Evolutionary conservation across 2,113 vertebrate genomes (phyloP), one percentile per base, ranked within the genome.

Genomic region (Tragelaphus strepsiceros): DNA sequence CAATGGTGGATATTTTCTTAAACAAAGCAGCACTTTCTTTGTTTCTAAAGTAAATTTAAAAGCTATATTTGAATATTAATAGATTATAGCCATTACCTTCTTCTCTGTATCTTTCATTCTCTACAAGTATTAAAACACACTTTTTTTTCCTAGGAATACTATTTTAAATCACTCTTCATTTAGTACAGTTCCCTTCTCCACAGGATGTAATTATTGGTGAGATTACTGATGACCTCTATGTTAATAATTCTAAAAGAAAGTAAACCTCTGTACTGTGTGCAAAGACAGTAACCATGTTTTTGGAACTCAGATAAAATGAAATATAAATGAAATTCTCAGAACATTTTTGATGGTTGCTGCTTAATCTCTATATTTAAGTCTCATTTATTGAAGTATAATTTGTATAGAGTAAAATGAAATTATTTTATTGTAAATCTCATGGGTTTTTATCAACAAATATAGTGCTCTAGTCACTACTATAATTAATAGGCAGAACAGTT

Each of bases 191-290:
- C 64, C 35, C 64, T 71, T 71, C 16, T 96, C 30, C 32, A 78
- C 3, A 58, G 3, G 78, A 16, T 77, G 7, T 53, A 43, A 28
- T 59, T 89, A 89, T 71, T 82, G 24, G 22, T 80, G 6, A 26
- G 16, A 59, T 82, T 67, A 91, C 67, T 49, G 26, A 9, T 89
- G 51, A 91, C 82, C 24, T 64, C 51, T 49, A 6, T 56, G 6
- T 71, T 89, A 91, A 35, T 96, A 96, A 89, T 85, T 64, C 35
- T 81, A 96, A 85, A 61, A 94, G n/a, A 92, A 56, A 93, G 21
- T 64, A 62, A 84, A 74, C 51, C 28, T 97, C 26, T 91, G 26
- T 64, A 67, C 11, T n/a, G 7, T 71, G 26, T 77, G 24, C 81
- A 77, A 49, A 88, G 74, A 54, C 32, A 67, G 80, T 43, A 91